These are phyloP conservation scores for Mungos mungo DNA, from an alignment of 2,113 vertebrate species.

Conservation along the genomic window DNA sequence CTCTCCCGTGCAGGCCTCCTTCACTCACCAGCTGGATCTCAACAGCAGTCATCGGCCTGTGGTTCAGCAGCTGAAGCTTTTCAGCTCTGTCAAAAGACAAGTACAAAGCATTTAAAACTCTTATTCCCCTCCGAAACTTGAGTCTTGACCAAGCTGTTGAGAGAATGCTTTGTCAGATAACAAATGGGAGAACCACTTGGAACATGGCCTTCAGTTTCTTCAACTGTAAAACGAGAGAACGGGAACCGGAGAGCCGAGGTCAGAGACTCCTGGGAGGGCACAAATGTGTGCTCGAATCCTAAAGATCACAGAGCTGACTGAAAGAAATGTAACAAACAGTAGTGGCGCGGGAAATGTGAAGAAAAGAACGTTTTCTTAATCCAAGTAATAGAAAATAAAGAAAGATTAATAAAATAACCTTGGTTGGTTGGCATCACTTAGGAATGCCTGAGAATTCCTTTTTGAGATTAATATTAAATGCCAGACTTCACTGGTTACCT, in stretches of 20 bases:
- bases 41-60: constrained; percentile 95
- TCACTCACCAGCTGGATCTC: constrained; percentile 96
- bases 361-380: background rate
- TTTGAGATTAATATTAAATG: background rate
- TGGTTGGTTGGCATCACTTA: background rate
- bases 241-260: background rate
- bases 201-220: background rate
- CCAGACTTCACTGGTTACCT: background rate
- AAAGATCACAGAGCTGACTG: background rate
- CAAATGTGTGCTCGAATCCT: background rate
- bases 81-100: constrained; percentile 90
- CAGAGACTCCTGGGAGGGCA: background rate
- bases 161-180: background rate
- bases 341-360: background rate
- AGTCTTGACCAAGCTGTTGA: background rate
- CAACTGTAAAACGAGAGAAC: background rate
- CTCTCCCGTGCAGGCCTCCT: background rate
- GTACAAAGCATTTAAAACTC: constrained; percentile 26
- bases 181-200: background rate
- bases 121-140: background rate
- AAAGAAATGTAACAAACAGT: background rate
- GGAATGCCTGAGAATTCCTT: background rate
- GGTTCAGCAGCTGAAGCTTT: constrained; percentile 96
- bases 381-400: constrained; percentile 2
- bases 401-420: constrained; percentile 12